A percentile compares a stretch with the other conserved stretches of the same genome.
phyloP scores from a whole-genome alignment of 1,140 invertebrate genomes.

The Bombus sylvicola region DNA sequence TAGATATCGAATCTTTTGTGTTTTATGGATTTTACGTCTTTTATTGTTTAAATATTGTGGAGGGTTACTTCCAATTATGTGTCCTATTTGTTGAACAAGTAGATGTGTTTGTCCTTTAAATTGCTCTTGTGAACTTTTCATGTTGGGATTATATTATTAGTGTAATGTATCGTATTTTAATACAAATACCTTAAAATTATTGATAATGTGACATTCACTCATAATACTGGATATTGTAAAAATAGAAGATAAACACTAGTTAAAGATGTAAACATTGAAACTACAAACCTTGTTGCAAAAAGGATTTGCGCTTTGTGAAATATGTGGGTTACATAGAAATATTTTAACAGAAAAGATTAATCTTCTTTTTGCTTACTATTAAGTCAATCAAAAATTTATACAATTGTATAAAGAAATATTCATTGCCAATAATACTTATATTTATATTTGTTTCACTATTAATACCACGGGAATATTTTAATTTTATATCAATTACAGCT shows the following conservation, averaged over 20 bases:
- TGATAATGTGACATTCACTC: background rate
- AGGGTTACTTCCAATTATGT: conserved; percentile 16
- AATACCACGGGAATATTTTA: background rate
- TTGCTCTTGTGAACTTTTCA: background rate
- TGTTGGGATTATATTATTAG: background rate
- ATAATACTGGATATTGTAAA: background rate
- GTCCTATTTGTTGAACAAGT: background rate
- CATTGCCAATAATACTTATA: background rate
- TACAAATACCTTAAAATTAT: background rate
- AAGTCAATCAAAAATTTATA: background rate
- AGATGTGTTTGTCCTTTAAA: too few relatives aligned
- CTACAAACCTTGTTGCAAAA: background rate
- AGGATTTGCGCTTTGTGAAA: background rate
- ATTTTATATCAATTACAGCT: background rate
- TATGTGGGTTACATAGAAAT: background rate
- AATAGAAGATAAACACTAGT: background rate
- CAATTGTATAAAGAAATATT: background rate
- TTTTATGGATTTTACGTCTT: background rate
- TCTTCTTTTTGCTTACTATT: background rate
- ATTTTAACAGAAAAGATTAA: background rate
- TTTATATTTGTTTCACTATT: background rate
- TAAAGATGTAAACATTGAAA: conserved; percentile 1
- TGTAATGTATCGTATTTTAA: background rate
- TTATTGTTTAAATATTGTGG: background rate
- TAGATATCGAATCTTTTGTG: background rate